Conservation (phyloP, 1,140 invertebrate species). For the Drosophila pectinifera region DNA sequence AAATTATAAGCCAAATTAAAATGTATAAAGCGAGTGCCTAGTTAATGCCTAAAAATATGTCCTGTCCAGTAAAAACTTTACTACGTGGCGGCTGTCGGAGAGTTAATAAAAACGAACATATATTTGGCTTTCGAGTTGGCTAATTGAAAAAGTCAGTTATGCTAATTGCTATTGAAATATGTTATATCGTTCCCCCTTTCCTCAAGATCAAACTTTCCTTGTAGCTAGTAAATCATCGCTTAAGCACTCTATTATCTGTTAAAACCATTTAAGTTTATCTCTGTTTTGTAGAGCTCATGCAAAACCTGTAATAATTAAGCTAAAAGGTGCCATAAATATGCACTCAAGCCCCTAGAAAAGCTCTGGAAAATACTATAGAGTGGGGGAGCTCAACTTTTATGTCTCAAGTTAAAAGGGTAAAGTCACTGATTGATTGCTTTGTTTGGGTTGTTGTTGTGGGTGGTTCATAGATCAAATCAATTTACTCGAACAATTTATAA, state of each 20-base stretch:
- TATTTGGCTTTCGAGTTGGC: background rate
- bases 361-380: constrained; percentile 1
- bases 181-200: background rate
- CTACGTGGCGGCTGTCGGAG: background rate
- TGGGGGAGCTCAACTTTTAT: constrained; percentile 16
- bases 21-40: constrained; percentile 4
- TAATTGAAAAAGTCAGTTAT: constrained; percentile 4
- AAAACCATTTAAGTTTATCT: background rate
- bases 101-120: background rate
- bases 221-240: background rate
- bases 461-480: constrained; percentile 68
- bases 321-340: constrained; percentile 36
- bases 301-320: constrained; percentile 30
- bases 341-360: constrained; percentile 21
- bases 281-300: constrained; percentile 9
- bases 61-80: background rate
- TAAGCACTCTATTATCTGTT: background rate
- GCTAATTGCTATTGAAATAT: background rate
- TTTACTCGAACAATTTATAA: constrained; percentile 73
- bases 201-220: background rate
- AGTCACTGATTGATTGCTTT: constrained; percentile 54
- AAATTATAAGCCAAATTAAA: constrained; percentile 9
- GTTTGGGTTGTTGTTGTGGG: constrained; percentile 42
- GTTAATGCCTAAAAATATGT: constrained; percentile 6
- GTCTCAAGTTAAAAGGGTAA: constrained; percentile 29